Conservation (phyloP, 2,888 invertebrate species). For the Embidobia sp. region DNA sequence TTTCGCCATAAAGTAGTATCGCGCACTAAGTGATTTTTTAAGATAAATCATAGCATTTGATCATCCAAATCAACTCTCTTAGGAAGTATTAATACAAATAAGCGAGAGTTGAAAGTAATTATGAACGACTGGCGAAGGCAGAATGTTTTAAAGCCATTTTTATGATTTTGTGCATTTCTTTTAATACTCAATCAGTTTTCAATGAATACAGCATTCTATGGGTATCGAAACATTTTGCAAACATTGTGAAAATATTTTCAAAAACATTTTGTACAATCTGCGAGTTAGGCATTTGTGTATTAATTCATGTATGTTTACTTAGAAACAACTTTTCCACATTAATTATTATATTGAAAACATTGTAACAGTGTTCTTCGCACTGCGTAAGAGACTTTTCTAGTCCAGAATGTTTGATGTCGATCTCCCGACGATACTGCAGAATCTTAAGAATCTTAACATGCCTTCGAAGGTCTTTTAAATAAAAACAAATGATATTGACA, state of each 20-base stretch:
- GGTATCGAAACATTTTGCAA: neutral
- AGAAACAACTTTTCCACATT: constrained; percentile 4
- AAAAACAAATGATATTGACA: constrained; percentile 73
- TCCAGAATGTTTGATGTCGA: constrained; percentile 61
- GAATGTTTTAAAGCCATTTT: no score
- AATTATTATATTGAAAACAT: no score
- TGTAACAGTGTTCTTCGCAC: neutral
- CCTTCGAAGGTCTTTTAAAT: constrained; percentile 69
- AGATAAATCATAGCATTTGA: no score
- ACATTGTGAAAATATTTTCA: neutral
- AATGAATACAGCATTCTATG: neutral
- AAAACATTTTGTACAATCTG: neutral
- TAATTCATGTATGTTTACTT: constrained; percentile 30
- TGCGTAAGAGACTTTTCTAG: constrained; percentile 52
- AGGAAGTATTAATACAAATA: constrained; percentile 7
- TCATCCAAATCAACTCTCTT: neutral
- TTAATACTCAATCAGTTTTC: neutral
- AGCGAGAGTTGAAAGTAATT: neutral
- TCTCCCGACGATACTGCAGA: constrained; percentile 69
- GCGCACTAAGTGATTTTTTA: no score
- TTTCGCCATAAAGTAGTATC: no score
- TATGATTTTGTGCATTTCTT: neutral
- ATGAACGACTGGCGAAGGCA: no score
- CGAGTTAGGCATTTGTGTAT: neutral
- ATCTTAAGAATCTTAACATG: constrained; percentile 68